Evolutionary conservation across 1,140 invertebrate species (phyloP), one percentile per base, ranked within the genome.

Genomic region (Plectus sambesii): DNA sequence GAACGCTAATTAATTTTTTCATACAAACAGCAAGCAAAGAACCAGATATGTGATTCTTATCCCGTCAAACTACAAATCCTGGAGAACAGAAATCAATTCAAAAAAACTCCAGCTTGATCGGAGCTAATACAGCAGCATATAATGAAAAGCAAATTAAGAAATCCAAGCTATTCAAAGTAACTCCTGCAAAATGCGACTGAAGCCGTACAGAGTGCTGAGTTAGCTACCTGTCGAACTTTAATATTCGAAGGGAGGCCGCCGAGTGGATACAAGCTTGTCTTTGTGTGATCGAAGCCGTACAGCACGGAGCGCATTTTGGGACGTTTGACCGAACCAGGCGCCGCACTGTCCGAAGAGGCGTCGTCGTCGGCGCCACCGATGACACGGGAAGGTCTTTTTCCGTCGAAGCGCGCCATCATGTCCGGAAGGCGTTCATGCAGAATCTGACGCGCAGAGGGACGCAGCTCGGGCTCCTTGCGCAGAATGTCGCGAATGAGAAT

Each of bases 361-460:
- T 12, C 12, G 30, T 33, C 12, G 30, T 17, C 30, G 17, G 12
- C 30, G 30, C 30, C 30, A 12, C 30, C 12, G 30, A 12, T 17
- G n/a, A n/a, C n/a, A n/a, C n/a, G n/a, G n/a, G n/a, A n/a, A n/a
- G n/a, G n/a, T n/a, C n/a, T n/a, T n/a, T n/a, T n/a, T n/a, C n/a
- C n/a, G n/a, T n/a, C n/a, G n/a, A n/a, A n/a, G n/a, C n/a, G n/a
- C n/a, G n/a, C n/a, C n/a, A n/a, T n/a, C n/a, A n/a, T n/a, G n/a
- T n/a, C n/a, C n/a, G n/a, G n/a, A n/a, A n/a, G n/a, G n/a, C n/a
- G n/a, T n/a, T n/a, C 70, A 19, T 61, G 65, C 58, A 79, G 70
- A 22, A 81, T 72, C 35, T 77, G 62, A 47, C 63, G 12, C 70
- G 81, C 66, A 75, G 74, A 68, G 59, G 76, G 58, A 72, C 75